Percentiles rank a stretch among this genome's conserved stretches.
phyloP scores from a whole-genome alignment of 2,113 vertebrate species.

The Sinocyclocheilus anshuiensis region DNA sequence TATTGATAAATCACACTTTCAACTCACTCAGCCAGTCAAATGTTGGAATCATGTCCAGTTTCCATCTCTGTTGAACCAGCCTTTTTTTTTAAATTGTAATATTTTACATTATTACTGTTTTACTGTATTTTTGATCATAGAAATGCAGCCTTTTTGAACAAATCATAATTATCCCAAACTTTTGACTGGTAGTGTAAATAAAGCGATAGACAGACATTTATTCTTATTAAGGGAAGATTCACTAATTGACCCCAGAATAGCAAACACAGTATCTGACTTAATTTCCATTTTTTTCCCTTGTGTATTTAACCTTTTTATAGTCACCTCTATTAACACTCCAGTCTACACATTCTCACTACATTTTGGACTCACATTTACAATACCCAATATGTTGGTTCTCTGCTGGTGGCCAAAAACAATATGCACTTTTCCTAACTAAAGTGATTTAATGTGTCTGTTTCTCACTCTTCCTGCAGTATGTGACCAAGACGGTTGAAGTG shows the following conservation, averaged over 20 bases:
- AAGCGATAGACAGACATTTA: too few relatives aligned
- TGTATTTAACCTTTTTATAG: too few relatives aligned
- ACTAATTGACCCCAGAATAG: background rate
- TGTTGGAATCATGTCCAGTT: background rate
- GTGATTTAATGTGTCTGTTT: background rate
- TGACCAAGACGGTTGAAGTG: constrained; percentile 84
- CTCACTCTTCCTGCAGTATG: constrained; percentile 68
- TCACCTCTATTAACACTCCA: background rate
- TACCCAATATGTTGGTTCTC: background rate
- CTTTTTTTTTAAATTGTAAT: too few relatives aligned
- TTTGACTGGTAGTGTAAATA: too few relatives aligned
- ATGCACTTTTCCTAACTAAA: background rate
- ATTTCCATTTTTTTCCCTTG: too few relatives aligned
- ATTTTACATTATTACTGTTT: background rate
- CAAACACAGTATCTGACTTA: too few relatives aligned
- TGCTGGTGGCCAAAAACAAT: background rate
- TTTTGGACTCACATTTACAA: background rate
- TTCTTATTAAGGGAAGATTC: background rate
- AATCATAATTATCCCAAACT: too few relatives aligned
- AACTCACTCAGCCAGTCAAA: background rate
- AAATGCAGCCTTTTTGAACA: too few relatives aligned
- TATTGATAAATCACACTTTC: background rate
- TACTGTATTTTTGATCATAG: too few relatives aligned
- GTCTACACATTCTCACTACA: background rate
- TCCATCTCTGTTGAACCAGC: too few relatives aligned